These are phyloP conservation scores for Leucania comma DNA, from an alignment of 2,888 invertebrate genomes.

Conservation along the genomic window DNA sequence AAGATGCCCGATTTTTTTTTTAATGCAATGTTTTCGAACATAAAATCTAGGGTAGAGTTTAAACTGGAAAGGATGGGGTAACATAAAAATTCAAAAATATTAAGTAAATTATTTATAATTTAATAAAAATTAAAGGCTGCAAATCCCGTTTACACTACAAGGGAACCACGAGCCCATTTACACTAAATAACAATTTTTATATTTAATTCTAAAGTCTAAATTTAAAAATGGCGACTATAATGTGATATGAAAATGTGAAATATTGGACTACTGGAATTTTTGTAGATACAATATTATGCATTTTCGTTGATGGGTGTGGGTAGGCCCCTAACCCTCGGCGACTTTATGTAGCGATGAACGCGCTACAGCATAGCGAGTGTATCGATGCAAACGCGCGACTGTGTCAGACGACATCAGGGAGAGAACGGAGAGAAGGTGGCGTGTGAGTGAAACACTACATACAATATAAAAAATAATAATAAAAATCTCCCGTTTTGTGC, in stretches of 20 bases:
- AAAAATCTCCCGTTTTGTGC: too few species aligned
- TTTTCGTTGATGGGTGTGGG: slow-evolving; percentile 25
- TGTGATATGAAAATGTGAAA: slow-evolving; percentile 46
- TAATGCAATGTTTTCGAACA: background rate
- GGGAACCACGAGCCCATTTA: slow-evolving; percentile 55
- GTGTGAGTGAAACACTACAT: too few species aligned
- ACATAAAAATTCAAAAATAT: slow-evolving; percentile 14
- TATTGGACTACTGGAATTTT: slow-evolving; percentile 50
- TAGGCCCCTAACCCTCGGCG: too few species aligned
- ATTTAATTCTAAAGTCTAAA: slow-evolving; percentile 59
- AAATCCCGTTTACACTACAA: slow-evolving; percentile 52
- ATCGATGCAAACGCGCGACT: too few species aligned
- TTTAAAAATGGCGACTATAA: slow-evolving; percentile 49
- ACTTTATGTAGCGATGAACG: too few species aligned
- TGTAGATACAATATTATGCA: slow-evolving; percentile 40
- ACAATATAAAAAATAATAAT: too few species aligned
- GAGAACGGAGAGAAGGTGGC: too few species aligned
- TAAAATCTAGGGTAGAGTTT: background rate
- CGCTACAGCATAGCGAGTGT: too few species aligned
- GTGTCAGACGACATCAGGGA: too few species aligned
- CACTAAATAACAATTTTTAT: slow-evolving; percentile 66
- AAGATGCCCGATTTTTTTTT: background rate
- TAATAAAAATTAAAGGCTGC: slow-evolving; percentile 55
- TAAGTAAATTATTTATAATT: slow-evolving; percentile 53
- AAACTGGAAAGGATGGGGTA: background rate